Conservation (phyloP, 2,888 invertebrate species). For the Tetranychus truncatus region DNA sequence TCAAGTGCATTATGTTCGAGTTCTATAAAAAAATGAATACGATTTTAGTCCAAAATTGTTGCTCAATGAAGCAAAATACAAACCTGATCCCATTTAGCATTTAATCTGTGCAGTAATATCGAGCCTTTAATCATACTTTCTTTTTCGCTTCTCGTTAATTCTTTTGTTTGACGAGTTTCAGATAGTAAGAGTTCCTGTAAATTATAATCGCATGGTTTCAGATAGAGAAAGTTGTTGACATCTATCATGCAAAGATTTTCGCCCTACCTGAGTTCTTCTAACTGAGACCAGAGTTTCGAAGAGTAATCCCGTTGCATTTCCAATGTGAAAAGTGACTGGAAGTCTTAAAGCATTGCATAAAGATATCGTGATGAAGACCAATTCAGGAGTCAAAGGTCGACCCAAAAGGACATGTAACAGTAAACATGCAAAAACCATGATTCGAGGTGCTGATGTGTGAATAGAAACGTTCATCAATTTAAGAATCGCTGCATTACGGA, state of each 20-base stretch:
- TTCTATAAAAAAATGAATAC: neutral
- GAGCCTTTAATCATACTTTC: too few relatives aligned
- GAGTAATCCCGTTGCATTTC: slow-evolving; percentile 57
- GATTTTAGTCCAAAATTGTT: too few relatives aligned
- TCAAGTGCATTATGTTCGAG: neutral
- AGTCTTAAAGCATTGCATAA: slow-evolving; percentile 68
- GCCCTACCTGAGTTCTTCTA: slow-evolving; percentile 42
- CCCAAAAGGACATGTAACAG: slow-evolving; percentile 40
- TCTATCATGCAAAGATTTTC: neutral
- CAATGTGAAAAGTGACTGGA: slow-evolving; percentile 60
- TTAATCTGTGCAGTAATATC: too few relatives aligned
- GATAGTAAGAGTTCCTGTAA: too few relatives aligned
- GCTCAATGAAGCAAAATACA: too few relatives aligned
- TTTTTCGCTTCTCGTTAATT: too few relatives aligned
- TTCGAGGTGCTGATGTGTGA: neutral
- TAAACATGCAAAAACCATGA: neutral
- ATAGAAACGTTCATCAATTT: neutral
- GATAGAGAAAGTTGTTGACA: neutral
- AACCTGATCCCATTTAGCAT: too few relatives aligned
- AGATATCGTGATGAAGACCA: slow-evolving; percentile 61
- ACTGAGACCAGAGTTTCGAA: slow-evolving; percentile 59
- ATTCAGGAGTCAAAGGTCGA: slow-evolving; percentile 47
- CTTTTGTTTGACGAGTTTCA: neutral
- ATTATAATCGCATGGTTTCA: too few relatives aligned
- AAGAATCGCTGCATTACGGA: neutral